Evolutionary conservation across 2,113 vertebrate species (phyloP).

Genomic region (Pagrus major): DNA sequence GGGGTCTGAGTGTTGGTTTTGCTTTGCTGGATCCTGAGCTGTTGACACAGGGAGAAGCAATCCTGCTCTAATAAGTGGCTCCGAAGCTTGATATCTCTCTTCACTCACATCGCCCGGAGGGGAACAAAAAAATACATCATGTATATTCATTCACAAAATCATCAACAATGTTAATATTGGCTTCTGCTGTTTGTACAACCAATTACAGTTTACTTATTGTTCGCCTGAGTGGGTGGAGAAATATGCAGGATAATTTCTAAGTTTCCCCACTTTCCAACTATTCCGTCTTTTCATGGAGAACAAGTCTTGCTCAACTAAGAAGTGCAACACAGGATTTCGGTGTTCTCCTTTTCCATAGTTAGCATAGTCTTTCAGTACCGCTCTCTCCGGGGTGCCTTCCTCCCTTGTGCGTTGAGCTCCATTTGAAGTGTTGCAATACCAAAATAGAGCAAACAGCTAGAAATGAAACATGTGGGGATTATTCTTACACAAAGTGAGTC

Average conservation of each 20-base stretch:
- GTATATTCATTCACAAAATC: conserved; percentile 64
- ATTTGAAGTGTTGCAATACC: conserved; percentile 72
- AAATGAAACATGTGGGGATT: conserved; percentile 65
- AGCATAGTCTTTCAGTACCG: conserved; percentile 61
- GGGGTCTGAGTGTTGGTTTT: conserved; percentile 62
- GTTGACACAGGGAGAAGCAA: conserved; percentile 54
- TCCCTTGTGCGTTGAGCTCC: conserved; percentile 55
- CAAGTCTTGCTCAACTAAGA: conserved; percentile 46
- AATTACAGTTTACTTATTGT: conserved; percentile 63
- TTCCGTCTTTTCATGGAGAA: conserved; percentile 50
- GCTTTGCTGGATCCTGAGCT: conserved; percentile 67
- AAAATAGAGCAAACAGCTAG: conserved; percentile 76
- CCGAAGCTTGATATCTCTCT: conserved; percentile 47
- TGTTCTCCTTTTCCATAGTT: conserved; percentile 54
- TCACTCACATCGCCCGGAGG: conserved; percentile 43
- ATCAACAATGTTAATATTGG: conserved; percentile 69
- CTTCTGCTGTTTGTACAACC: conserved; percentile 50
- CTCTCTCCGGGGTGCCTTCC: conserved; percentile 71
- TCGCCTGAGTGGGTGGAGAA: conserved; percentile 60
- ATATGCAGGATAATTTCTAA: conserved; percentile 38
- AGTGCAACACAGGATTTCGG: conserved; percentile 51
- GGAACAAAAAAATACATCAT: conserved; percentile 42
- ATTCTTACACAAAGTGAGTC: conserved; percentile 55
- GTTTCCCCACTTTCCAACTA: conserved; percentile 50
- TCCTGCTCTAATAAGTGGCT: conserved; percentile 50